Base-by-base conservation (phyloP, 2,113 vertebrate genomes). In the Solea senegalensis region DNA sequence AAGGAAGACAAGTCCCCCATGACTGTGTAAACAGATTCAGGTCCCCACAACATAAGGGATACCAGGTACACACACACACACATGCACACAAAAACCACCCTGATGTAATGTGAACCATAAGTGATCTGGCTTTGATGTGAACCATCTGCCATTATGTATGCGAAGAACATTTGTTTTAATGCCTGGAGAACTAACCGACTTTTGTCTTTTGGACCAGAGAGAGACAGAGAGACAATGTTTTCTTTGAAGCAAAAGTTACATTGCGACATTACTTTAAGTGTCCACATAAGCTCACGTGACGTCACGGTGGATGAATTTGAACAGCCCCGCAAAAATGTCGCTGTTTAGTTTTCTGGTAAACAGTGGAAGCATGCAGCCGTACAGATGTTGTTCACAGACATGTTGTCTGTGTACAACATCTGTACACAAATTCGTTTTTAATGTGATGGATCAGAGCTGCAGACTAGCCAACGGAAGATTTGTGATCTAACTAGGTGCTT, bases 71-170 rank as follows among this genome's bases (percentile, higher is more conserved):
- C 48, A 56, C 27, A 56, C 4, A 54, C 52, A 54, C 51, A 53
- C 51, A 26, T 13, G 39, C 27, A 56, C 4, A 54, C 52, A 54
- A 16, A 53, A 16, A 26, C 26, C 7, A 82, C 5, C 13, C 13
- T 11, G 53, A 28, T 34, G 27, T 21, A 61, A 72, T 53, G 41
- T 45, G 44, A 67, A 34, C 34, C 34, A 34, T 34, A 53, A 53
- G 67, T 67, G 15, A 2, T 75, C 72, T 63, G 60, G 40, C 26
- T 75, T 69, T 78, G 76, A 89, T 89, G 54, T 7, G 50, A 82
- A 89, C 72, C 86, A 89, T 69, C 76, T 87, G 87, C 21, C 16
- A 44, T 21, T 2, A 4, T 27, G 28, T 28, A 62, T 41, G 66
- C 52, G 65, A 46, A 60, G 53, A 65, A 69, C 8, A 50, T 65